phyloP scores from a whole-genome alignment of 2,888 invertebrate species.

The Ypsolopha scabrella region DNA sequence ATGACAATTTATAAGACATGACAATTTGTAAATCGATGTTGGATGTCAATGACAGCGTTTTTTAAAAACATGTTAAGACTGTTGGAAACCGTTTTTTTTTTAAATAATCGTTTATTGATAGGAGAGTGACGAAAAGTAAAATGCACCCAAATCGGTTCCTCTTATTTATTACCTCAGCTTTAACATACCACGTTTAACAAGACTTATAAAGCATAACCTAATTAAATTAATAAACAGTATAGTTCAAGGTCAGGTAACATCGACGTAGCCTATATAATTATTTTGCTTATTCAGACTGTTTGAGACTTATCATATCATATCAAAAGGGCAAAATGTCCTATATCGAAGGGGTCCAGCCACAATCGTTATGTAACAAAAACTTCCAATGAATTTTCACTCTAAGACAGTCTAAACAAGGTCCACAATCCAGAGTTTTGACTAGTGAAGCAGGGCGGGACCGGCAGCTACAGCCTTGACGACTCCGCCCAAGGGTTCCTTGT shows the following conservation, averaged over 20 bases:
- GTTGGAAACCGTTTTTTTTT: background rate
- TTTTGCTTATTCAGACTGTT: background rate
- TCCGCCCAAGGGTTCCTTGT: slow-evolving; percentile 67
- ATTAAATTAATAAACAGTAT: slow-evolving; percentile 10
- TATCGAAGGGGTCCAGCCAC: no score
- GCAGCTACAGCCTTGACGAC: slow-evolving; percentile 56
- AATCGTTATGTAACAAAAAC: no score
- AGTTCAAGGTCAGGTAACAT: slow-evolving; percentile 39
- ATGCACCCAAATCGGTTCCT: slow-evolving; percentile 32
- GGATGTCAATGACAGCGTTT: no score
- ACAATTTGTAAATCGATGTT: no score
- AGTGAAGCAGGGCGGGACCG: slow-evolving; percentile 37
- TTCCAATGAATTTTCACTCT: no score
- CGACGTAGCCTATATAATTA: slow-evolving; percentile 9
- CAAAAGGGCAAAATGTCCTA: no score
- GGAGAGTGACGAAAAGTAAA: no score
- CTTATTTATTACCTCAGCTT: slow-evolving; percentile 62
- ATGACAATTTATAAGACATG: no score
- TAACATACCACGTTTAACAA: slow-evolving; percentile 30
- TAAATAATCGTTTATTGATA: no score
- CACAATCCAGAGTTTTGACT: slow-evolving; percentile 11
- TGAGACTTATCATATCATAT: background rate
- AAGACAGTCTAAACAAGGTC: no score
- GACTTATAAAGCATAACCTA: background rate
- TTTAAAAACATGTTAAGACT: no score